These are phyloP conservation scores for Lophochroa leadbeateri DNA, from an alignment of 2,113 vertebrate genomes.

Conservation along the genomic window DNA sequence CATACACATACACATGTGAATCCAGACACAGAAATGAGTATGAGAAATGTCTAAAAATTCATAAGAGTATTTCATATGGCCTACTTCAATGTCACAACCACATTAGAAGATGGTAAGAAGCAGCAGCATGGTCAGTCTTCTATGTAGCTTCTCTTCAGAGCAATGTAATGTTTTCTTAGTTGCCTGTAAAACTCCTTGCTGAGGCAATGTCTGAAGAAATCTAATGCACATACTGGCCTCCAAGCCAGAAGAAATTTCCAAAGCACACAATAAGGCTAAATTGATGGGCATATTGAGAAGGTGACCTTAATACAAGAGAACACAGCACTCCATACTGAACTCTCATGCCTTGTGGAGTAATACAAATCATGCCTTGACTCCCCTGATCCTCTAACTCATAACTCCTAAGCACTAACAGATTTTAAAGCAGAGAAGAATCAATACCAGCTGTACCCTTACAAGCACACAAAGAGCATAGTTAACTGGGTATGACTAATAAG, in stretches of 20 bases:
- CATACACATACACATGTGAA: not conserved
- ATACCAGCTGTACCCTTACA: not conserved
- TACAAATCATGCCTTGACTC: not conserved
- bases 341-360: not conserved
- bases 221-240: not conserved
- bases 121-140: not conserved
- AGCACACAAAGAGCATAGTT: not conserved
- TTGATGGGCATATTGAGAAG: not conserved
- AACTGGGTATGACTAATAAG: not conserved
- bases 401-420: not conserved
- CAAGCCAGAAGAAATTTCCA: not conserved
- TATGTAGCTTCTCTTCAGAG: not conserved
- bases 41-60: not conserved
- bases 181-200: not conserved
- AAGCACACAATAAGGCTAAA: not conserved
- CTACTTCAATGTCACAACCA: not conserved
- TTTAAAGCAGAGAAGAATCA: not conserved
- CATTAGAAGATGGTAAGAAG: not conserved
- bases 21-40: not conserved
- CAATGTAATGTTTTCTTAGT: not conserved
- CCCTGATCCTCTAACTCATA: not conserved
- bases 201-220: not conserved
- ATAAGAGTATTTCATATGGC: not conserved
- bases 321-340: not conserved
- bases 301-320: not conserved